Conservation (phyloP, 2,797 vertebrate genomes). For the Avahi laniger region DNA sequence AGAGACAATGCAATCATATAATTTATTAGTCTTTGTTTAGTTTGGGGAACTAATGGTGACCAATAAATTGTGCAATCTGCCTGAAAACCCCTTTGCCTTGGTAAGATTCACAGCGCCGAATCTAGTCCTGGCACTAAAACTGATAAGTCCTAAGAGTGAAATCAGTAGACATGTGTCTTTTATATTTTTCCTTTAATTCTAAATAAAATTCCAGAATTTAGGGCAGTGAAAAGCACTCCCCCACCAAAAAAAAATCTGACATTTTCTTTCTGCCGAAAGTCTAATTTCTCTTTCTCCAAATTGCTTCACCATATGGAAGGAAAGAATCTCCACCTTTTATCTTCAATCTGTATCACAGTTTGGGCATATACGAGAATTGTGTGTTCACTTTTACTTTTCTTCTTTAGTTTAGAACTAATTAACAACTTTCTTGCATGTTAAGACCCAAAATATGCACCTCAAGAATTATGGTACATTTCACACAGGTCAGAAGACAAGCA, state of each 20-base stretch:
- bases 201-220: constrained; percentile 33
- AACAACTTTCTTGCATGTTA: background rate
- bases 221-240: background rate
- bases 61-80: background rate
- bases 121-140: background rate
- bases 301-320: constrained; percentile 10
- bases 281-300: constrained; percentile 32
- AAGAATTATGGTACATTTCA: constrained; percentile 38
- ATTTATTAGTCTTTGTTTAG: background rate
- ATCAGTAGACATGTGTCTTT: background rate
- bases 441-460: background rate
- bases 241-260: background rate
- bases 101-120: background rate
- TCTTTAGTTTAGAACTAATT: background rate
- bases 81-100: background rate
- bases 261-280: constrained; percentile 10
- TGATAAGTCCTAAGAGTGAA: background rate
- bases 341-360: constrained; percentile 19
- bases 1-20: background rate
- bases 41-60: background rate
- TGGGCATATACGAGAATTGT: background rate
- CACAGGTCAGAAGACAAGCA: constrained; percentile 44
- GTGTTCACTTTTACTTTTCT: constrained; percentile 46
- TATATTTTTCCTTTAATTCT: constrained; percentile 5
- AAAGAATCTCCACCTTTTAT: constrained; percentile 35